Evolutionary conservation across 1,140 invertebrate species (phyloP), one percentile per base, ranked within the genome.

Genomic region (Temnothorax curvispinosus): DNA sequence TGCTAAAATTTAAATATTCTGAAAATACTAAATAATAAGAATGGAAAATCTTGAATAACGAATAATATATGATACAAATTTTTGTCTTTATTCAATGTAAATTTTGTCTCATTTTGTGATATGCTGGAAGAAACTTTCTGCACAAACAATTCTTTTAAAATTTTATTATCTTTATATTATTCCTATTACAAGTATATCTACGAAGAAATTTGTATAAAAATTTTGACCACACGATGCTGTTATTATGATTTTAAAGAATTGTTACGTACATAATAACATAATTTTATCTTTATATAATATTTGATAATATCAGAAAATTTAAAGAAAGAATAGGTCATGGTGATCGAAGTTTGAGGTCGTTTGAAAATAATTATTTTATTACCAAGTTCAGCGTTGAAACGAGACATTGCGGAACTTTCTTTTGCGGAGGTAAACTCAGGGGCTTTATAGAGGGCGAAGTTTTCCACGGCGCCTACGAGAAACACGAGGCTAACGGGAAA

Each of bases 321-420:
- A n/a, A 81, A 67, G 54, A 58, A 27, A 84, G 80, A 84, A 75
- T 84, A 60, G 80, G 69, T 84, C 80, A 58, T 21, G 85, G 62
- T 41, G 77, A 65, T 86, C 76, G 50, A 82, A 82, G 60, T 85
- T 78, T 64, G 72, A 62, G 69, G 50, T 47, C 71, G 62, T 82
- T 27, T 44, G 67, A 82, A 87, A 90, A 88, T 90, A 81, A 86
- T 89, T 90, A 85, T 89, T 91, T 90, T 76, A 88, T 88, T 74
- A 69, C 74, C 54, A 91, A 88, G 76, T 91, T 89, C 38, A 35
- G 21, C 77, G 67, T 11, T 52, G 64, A 69, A 82, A 38, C 81
- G 58, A 85, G 64, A 62, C 75, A 76, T 50, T 60, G 41, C 7
- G 52, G 58, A 86, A 86, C 32, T 75, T 60, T 86, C 78, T 87